Evolutionary conservation across 2,797 vertebrate genomes (phyloP).

Genomic region (Australoheros facetus): DNA sequence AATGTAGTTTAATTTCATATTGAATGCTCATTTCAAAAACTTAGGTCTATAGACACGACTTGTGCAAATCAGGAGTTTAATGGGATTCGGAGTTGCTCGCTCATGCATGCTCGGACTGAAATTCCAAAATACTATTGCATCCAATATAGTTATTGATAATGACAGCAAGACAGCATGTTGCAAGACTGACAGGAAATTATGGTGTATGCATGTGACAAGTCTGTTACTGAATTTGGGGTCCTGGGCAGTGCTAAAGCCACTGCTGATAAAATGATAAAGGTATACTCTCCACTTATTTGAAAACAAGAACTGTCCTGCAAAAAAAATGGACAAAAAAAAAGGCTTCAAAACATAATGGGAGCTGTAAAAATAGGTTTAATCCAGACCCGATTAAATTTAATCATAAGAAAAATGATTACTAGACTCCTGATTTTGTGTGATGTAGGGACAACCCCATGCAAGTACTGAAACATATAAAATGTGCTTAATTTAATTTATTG

Average conservation of each 20-base stretch:
- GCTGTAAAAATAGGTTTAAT: neutral
- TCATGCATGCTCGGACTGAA: neutral
- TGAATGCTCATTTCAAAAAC: neutral
- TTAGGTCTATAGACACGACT: neutral
- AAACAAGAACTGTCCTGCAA: neutral
- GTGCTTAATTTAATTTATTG: neutral
- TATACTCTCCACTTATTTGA: neutral
- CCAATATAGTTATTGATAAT: neutral
- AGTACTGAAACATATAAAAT: neutral
- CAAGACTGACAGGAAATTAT: neutral
- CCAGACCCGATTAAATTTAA: neutral
- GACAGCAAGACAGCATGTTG: neutral
- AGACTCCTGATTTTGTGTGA: neutral
- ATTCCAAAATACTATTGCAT: neutral
- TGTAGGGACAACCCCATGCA: neutral
- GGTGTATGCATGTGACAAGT: neutral
- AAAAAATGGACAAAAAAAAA: neutral
- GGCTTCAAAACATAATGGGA: neutral
- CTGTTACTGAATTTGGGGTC: neutral
- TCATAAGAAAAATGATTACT: rapidly evolving
- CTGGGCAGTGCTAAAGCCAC: neutral
- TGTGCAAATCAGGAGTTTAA: neutral
- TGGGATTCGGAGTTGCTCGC: no score
- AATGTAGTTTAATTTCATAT: neutral
- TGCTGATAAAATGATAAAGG: neutral